Evolutionary conservation across 1,140 invertebrate species (phyloP).

Genomic region (Monochamus saltuarius): DNA sequence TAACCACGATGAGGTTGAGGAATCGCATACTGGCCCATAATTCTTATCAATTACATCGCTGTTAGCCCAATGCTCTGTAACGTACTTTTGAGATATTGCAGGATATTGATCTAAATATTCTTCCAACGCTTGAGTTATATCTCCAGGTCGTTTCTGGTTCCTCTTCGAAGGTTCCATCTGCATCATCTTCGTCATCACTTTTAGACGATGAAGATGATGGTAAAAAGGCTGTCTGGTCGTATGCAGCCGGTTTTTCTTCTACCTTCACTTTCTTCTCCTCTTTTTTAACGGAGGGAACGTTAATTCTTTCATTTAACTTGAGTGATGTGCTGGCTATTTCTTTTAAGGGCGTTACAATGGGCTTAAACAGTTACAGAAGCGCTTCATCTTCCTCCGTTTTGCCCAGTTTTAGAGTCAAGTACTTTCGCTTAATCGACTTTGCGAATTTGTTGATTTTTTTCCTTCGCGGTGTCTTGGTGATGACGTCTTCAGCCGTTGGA

Average conservation of each 20-base stretch:
- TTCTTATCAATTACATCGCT: not conserved
- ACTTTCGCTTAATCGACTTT: conserved; percentile 5
- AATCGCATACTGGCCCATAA: conserved; percentile 10
- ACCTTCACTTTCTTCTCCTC: not conserved
- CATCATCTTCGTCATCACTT: not conserved
- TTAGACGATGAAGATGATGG: too few species aligned
- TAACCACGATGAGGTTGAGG: conserved; percentile 2
- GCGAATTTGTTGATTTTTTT: conserved; percentile 16
- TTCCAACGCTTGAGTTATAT: not conserved
- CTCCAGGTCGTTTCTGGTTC: not conserved
- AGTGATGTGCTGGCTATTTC: too few species aligned
- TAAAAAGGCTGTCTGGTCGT: not conserved
- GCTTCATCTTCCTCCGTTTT: conserved; percentile 15
- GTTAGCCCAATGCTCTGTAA: not conserved
- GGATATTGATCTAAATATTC: conserved; percentile 14
- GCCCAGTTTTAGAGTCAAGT: conserved; percentile 2
- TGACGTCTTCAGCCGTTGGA: not conserved
- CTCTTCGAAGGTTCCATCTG: not conserved
- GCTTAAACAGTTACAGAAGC: not conserved
- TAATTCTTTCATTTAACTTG: too few species aligned
- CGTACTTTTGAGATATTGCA: not conserved
- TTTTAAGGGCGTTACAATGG: not conserved
- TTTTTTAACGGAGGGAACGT: not conserved
- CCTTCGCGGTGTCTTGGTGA: not conserved
- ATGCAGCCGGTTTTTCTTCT: not conserved